phyloP scores from a whole-genome alignment of 1,140 invertebrate genomes.

The Polypedilum vanderplanki region DNA sequence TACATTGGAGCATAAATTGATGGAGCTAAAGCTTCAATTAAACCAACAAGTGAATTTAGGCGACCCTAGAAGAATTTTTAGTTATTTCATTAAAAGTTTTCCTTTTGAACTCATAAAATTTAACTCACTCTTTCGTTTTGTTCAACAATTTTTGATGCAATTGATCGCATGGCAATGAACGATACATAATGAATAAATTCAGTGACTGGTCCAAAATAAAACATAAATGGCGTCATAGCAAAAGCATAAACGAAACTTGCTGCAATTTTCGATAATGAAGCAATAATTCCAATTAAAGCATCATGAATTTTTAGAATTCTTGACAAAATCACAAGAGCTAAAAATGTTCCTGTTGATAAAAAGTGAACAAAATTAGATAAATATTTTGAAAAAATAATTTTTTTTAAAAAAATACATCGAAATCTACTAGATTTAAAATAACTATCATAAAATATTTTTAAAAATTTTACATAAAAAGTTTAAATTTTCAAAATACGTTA shows the following conservation, averaged over 20 bases:
- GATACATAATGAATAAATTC: slow-evolving; percentile 30
- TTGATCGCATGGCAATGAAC: slow-evolving; percentile 34
- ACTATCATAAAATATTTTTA: too few relatives aligned
- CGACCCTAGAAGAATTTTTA: not conserved
- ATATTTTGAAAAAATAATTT: not conserved
- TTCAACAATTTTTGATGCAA: not conserved
- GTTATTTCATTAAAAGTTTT: too few relatives aligned
- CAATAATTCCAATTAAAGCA: slow-evolving; percentile 29
- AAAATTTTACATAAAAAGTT: too few relatives aligned
- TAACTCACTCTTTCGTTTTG: not conserved
- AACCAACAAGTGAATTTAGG: slow-evolving; percentile 24
- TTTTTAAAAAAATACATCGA: too few relatives aligned
- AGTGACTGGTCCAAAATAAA: slow-evolving; percentile 29
- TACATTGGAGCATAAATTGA: slow-evolving; percentile 30
- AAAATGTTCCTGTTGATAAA: not conserved
- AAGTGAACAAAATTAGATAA: not conserved
- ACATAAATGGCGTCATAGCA: not conserved
- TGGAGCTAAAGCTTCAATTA: slow-evolving; percentile 26
- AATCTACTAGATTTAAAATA: too few relatives aligned
- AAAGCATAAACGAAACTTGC: slow-evolving; percentile 31
- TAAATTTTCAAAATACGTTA: too few relatives aligned
- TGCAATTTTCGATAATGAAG: slow-evolving; percentile 21
- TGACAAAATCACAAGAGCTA: not conserved
- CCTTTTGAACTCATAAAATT: not conserved
- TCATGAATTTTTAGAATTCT: slow-evolving; percentile 29